These are phyloP conservation scores for Argynnis bischoffii DNA, from an alignment of 2,888 invertebrate genomes.

Conservation along the genomic window DNA sequence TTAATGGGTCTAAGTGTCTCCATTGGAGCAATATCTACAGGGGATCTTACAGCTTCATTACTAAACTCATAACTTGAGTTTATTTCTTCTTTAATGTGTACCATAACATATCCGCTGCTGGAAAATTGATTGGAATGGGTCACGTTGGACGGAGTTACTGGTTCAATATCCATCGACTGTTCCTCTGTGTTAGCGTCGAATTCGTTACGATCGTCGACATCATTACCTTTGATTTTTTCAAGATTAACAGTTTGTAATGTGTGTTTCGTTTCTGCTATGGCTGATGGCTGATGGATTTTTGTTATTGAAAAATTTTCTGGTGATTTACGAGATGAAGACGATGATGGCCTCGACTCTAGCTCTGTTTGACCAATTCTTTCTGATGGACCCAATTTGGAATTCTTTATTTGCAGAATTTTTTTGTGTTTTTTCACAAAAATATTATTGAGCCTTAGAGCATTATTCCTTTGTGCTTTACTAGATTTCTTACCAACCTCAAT, in stretches of 20 bases:
- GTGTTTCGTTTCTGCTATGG: constrained; percentile 43
- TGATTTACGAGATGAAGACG: constrained; percentile 55
- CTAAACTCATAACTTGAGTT: constrained; percentile 67
- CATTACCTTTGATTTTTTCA: constrained; percentile 57
- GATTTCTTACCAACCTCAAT: constrained; percentile 46
- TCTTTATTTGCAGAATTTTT: constrained; percentile 74
- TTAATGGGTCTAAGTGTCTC: constrained; percentile 71
- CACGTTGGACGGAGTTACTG: constrained; percentile 53
- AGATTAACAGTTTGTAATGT: constrained; percentile 60
- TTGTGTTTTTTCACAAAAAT: constrained; percentile 74
- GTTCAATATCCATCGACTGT: constrained; percentile 71
- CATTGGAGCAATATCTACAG: constrained; percentile 52
- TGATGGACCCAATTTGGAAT: constrained; percentile 52
- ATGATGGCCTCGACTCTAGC: constrained; percentile 53
- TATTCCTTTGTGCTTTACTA: constrained; percentile 48
- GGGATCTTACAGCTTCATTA: constrained; percentile 55
- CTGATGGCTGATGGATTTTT: constrained; percentile 48
- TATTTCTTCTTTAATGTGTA: constrained; percentile 70
- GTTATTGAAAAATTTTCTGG: constrained; percentile 65
- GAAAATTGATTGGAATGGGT: constrained; percentile 49
- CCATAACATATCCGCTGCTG: constrained; percentile 47
- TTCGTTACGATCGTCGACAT: constrained; percentile 51
- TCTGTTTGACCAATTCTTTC: constrained; percentile 41
- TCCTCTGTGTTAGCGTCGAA: constrained; percentile 70
- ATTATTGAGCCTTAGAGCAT: constrained; percentile 64